Evolutionary conservation across 2,797 vertebrate genomes (phyloP).

Genomic region (Gymnodraco acuticeps): DNA sequence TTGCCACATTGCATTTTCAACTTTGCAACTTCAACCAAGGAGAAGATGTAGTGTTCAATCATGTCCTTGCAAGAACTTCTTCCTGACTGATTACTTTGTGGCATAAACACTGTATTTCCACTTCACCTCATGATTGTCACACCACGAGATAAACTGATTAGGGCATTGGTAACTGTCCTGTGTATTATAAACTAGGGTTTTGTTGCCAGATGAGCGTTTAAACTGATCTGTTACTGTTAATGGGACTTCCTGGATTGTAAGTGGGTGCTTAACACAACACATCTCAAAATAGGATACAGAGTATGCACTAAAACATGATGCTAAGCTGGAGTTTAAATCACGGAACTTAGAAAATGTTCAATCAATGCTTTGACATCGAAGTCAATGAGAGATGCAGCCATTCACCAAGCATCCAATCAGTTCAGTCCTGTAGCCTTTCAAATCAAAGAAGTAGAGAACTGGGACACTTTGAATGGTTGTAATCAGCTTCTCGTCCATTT

Average conservation of each 20-base stretch:
- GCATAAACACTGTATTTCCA: not conserved
- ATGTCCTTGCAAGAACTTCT: not conserved
- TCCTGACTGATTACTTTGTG: not conserved
- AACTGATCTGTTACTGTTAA: constrained; percentile 4
- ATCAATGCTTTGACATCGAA: constrained; percentile 46
- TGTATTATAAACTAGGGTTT: not conserved
- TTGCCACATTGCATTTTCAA: not conserved
- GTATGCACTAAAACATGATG: not conserved
- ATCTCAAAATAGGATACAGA: not conserved
- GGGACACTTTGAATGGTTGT: constrained; percentile 46
- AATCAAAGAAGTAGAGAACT: constrained; percentile 46
- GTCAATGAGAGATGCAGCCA: constrained; percentile 48
- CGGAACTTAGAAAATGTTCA: constrained; percentile 30
- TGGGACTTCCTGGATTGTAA: not conserved
- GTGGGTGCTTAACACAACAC: not conserved
- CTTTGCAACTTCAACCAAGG: not conserved
- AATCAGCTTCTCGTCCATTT: constrained; percentile 57
- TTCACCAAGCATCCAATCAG: constrained; percentile 13
- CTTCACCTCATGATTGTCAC: not conserved
- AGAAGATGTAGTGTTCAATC: not conserved
- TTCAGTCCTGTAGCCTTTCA: constrained; percentile 41
- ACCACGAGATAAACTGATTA: not conserved
- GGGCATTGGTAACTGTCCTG: not conserved
- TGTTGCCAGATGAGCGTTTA: not conserved
- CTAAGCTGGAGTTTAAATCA: constrained; percentile 26